Conservation (phyloP, 2,888 invertebrate species). For the Ennomos fuscantarius region DNA sequence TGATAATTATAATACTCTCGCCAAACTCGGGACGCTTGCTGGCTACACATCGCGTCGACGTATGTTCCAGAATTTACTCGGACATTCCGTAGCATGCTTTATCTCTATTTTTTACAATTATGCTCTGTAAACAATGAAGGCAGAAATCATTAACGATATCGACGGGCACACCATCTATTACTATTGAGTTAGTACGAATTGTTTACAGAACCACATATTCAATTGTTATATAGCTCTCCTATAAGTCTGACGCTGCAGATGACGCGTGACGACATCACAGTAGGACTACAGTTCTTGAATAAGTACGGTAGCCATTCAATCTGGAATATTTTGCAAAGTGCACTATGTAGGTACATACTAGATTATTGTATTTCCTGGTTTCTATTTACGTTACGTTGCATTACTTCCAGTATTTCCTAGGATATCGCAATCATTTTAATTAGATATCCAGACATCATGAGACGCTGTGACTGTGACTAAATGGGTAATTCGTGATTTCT, state of each 20-base stretch:
- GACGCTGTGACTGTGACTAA: not conserved
- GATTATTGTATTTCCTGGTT: slow-evolving; percentile 12
- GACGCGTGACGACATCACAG: no score
- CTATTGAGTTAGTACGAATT: no score
- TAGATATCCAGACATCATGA: slow-evolving; percentile 19
- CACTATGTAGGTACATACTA: no score
- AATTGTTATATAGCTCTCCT: no score
- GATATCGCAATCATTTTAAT: slow-evolving; percentile 19
- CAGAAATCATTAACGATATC: no score
- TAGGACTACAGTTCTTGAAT: no score
- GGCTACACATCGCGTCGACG: slow-evolving; percentile 42
- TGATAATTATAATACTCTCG: slow-evolving; percentile 53
- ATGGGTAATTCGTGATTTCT: slow-evolving; percentile 13
- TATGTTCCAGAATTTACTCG: slow-evolving; percentile 33
- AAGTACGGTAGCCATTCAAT: no score
- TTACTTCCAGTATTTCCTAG: slow-evolving; percentile 13
- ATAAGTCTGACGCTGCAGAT: no score
- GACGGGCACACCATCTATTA: no score
- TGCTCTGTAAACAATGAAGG: no score
- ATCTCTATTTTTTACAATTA: slow-evolving; percentile 1
- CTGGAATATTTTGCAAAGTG: no score
- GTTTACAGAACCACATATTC: no score
- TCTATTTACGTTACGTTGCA: slow-evolving; percentile 3
- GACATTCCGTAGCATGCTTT: slow-evolving; percentile 10
- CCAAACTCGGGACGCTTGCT: slow-evolving; percentile 40